These are phyloP conservation scores for Meganola albula DNA, from an alignment of 2,888 invertebrate species.

Conservation along the genomic window DNA sequence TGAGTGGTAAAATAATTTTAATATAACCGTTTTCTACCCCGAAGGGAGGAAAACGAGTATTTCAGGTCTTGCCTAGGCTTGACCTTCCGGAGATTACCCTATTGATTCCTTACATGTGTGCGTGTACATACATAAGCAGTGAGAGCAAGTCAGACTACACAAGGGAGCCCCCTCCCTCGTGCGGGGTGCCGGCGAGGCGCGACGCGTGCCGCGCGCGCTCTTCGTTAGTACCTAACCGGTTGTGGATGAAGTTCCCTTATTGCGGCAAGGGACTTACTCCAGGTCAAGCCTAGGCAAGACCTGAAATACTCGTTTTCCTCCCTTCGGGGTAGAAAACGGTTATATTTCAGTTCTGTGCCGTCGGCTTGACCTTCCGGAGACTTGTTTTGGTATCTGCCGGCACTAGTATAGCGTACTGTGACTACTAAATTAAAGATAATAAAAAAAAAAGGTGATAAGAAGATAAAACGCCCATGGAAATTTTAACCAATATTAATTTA, in stretches of 20 bases:
- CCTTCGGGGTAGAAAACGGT: slow-evolving; percentile 7
- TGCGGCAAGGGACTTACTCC: too few relatives aligned
- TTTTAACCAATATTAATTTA: background rate
- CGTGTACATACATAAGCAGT: background rate
- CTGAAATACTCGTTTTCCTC: slow-evolving; percentile 4
- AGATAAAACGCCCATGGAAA: background rate
- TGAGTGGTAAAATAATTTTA: too few relatives aligned
- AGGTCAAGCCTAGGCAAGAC: background rate
- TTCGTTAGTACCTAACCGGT: too few relatives aligned
- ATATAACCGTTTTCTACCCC: slow-evolving; percentile 20
- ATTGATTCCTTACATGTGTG: too few relatives aligned
- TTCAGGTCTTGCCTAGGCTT: slow-evolving; percentile 21
- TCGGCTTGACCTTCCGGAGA: background rate
- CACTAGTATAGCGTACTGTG: background rate
- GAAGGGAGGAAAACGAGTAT: slow-evolving; percentile 21
- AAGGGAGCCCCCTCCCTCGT: too few relatives aligned
- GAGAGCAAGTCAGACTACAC: too few relatives aligned
- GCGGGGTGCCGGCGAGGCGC: too few relatives aligned
- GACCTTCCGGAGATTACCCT: too few relatives aligned
- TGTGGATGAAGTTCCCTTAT: too few relatives aligned
- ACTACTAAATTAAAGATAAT: background rate
- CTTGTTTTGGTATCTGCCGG: background rate
- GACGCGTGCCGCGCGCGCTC: too few relatives aligned
- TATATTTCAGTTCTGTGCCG: slow-evolving; percentile 1
- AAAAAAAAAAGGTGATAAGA: background rate